Evolutionary conservation across 1,140 invertebrate genomes (phyloP), one percentile per base, ranked within the genome.

Genomic region (Drosophila albomicans): DNA sequence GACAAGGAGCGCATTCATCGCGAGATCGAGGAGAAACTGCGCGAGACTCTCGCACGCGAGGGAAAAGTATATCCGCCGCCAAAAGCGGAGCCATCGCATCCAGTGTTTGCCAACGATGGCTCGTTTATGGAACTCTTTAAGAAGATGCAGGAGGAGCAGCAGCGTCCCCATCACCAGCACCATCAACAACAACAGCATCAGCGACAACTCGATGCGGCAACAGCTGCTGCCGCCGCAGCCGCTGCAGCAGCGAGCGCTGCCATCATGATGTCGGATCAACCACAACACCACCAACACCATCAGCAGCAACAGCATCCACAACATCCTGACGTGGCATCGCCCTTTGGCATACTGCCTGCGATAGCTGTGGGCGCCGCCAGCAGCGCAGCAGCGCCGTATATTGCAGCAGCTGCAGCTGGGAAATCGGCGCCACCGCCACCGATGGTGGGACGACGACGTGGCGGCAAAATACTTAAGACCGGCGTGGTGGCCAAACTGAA

Each of bases 101-200:
- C 92, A 1, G 95, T 94, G 3, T 96, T 96, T 79, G 95, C 95
- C 79, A 98, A 98, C 91, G 97, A 98, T 91, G 97, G 97, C 8
- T 97, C 96, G 61, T 98, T 98, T 87, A 94, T 98, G 90, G 97
- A 97, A 91, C 96, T 97, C 94, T 98, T 97, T 87, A 97, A 97
- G 93, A 97, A 96, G 91, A 96, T 98, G 95, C 96, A 98, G 84
- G 95, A 97, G 91, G 92, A 91, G 49, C 92, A 86, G 43, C 87
- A 93, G 59, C 76, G 82, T 30, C 84, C 90, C 41, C 15, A 15
- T 0, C 64, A 65, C 49, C 13, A 25, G 0, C 15, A 5, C 13
- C 25, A 38, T 0, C 45, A 75, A 10, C 45, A 8, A 6, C 43
- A 46, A 11, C 45, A 91, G 30, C 92, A 46, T 11, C 45, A 91